Percentiles rank a stretch among this genome's conserved stretches.
phyloP scores from a whole-genome alignment of 2,797 vertebrate species.

The Danio jaintianensis region DNA sequence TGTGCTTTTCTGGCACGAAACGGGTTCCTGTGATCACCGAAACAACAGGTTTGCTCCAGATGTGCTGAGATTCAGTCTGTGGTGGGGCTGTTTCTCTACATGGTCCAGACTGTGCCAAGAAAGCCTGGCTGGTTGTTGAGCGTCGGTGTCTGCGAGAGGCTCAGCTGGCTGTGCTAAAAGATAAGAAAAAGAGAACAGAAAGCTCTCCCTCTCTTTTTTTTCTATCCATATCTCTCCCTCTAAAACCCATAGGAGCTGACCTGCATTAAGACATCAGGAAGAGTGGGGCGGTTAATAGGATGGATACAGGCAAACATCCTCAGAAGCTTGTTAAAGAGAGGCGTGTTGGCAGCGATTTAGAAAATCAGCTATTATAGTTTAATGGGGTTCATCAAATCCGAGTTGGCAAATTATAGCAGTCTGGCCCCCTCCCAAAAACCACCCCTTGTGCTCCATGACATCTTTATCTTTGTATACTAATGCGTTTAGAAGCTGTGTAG shows the following conservation, averaged over 20 bases:
- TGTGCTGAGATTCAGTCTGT: constrained; percentile 70
- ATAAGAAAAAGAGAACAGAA: constrained; percentile 68
- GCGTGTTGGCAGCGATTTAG: constrained; percentile 74
- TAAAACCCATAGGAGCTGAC: constrained; percentile 71
- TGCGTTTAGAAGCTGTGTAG: constrained; percentile 66
- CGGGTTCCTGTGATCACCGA: constrained; percentile 64
- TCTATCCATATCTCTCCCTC: constrained; percentile 53
- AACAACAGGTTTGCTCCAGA: constrained; percentile 70
- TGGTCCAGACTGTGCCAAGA: constrained; percentile 55
- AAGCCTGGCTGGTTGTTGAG: constrained; percentile 68
- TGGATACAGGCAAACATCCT: constrained; percentile 71
- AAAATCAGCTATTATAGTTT: constrained; percentile 75
- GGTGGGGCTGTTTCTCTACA: constrained; percentile 71
- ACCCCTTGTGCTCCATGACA: constrained; percentile 51
- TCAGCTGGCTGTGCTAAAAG: constrained; percentile 75
- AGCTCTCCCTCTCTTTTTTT: constrained; percentile 45
- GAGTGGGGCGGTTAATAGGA: constrained; percentile 72
- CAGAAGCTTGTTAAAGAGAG: constrained; percentile 74
- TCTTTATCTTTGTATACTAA: constrained; percentile 60
- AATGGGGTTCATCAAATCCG: constrained; percentile 77
- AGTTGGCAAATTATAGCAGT: constrained; percentile 72
- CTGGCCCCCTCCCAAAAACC: constrained; percentile 66
- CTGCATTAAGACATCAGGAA: constrained; percentile 79
- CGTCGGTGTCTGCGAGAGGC: constrained; percentile 66
- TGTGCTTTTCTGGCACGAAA: constrained; percentile 22